These are phyloP conservation scores for Celastrina argiolus DNA, from an alignment of 2,888 invertebrate species.

Conservation along the genomic window DNA sequence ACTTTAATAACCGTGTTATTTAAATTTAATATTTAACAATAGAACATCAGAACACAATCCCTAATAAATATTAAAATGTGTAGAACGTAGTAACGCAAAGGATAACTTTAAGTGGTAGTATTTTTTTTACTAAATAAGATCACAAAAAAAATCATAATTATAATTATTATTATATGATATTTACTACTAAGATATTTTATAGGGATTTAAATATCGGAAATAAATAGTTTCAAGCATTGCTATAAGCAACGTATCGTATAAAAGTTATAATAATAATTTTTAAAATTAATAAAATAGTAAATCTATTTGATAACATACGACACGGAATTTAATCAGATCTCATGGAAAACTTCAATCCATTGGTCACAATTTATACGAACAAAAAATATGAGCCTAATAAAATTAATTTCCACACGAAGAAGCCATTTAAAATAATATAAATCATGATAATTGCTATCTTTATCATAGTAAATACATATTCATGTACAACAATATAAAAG, in stretches of 20 bases:
- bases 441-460: too few relatives aligned
- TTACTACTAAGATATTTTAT: too few relatives aligned
- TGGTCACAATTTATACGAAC: neutral
- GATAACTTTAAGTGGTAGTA: neutral
- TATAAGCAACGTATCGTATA: too few relatives aligned
- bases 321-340: neutral
- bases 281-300: neutral
- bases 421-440: neutral
- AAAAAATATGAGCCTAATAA: neutral
- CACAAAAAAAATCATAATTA: too few relatives aligned
- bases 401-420: neutral
- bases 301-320: neutral
- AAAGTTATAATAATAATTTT: too few relatives aligned
- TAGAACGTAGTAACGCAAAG: neutral
- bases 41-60: neutral
- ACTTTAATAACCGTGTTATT: neutral
- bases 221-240: too few relatives aligned
- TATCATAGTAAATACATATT: neutral
- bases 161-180: too few relatives aligned
- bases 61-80: neutral
- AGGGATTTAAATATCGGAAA: too few relatives aligned
- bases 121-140: too few relatives aligned
- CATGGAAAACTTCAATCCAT: neutral
- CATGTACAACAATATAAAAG: neutral
- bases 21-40: slow-evolving; percentile 1